Conservation (phyloP, 2,113 vertebrate species). For the Corvus moneduloides region DNA sequence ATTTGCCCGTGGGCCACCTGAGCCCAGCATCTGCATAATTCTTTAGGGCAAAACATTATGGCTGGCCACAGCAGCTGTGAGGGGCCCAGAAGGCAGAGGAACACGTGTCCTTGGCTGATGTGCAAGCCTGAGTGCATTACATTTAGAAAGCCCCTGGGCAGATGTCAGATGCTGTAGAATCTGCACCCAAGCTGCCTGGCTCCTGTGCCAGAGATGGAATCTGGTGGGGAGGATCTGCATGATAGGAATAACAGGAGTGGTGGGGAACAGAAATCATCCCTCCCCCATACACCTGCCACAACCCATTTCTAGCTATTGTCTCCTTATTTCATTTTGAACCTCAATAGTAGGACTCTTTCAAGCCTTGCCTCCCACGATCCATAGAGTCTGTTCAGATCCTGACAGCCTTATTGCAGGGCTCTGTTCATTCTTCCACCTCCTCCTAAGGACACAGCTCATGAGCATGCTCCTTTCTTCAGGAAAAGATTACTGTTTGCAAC, state of each 20-base stretch:
- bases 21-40: background rate
- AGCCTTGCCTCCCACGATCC: background rate
- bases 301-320: background rate
- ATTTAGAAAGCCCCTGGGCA: conserved; percentile 3
- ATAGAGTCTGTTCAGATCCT: background rate
- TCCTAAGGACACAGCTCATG: background rate
- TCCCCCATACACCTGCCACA: background rate
- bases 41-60: background rate
- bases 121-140: background rate
- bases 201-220: background rate
- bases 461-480: background rate
- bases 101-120: background rate
- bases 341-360: background rate
- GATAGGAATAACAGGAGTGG: background rate
- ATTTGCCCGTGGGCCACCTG: background rate
- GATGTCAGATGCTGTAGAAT: background rate
- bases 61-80: background rate
- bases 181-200: background rate
- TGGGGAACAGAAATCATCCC: background rate
- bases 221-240: background rate
- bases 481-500: background rate
- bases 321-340: background rate
- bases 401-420: conserved; percentile 14
- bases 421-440: background rate
- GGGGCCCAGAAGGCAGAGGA: background rate